These are phyloP conservation scores for Leptinotarsa tumamoca DNA, from an alignment of 2,888 invertebrate species.

Conservation along the genomic window DNA sequence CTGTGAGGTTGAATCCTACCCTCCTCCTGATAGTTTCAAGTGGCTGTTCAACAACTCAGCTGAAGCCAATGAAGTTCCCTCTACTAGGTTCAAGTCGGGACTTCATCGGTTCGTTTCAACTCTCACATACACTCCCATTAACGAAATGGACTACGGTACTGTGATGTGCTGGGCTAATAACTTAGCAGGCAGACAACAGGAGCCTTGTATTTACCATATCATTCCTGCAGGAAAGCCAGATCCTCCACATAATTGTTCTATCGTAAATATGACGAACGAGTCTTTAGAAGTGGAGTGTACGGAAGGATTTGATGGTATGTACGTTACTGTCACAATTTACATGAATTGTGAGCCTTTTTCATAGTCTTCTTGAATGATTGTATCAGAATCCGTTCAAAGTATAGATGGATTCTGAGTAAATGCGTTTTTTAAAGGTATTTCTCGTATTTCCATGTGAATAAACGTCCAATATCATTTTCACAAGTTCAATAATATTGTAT, in stretches of 20 bases:
- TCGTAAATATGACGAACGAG: slow-evolving; percentile 82
- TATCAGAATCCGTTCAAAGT: too few species aligned
- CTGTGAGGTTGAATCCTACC: slow-evolving; percentile 89
- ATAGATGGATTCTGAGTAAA: too few species aligned
- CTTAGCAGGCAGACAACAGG: slow-evolving; percentile 76
- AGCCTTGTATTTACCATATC: slow-evolving; percentile 81
- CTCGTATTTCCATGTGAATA: too few species aligned
- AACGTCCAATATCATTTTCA: too few species aligned
- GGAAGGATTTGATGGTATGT: slow-evolving; percentile 78
- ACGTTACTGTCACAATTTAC: too few species aligned
- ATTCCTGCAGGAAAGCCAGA: slow-evolving; percentile 84
- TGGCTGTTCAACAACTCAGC: slow-evolving; percentile 93
- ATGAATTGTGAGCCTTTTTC: too few species aligned
- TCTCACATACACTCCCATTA: slow-evolving; percentile 80
- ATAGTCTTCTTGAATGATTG: too few species aligned
- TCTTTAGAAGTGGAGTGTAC: slow-evolving; percentile 81
- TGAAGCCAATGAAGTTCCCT: slow-evolving; percentile 81
- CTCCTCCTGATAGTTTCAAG: slow-evolving; percentile 83
- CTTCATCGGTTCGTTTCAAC: slow-evolving; percentile 72
- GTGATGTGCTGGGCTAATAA: slow-evolving; percentile 80
- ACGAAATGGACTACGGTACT: slow-evolving; percentile 81
- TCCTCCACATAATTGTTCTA: slow-evolving; percentile 81
- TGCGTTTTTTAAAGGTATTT: too few species aligned
- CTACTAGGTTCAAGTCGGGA: slow-evolving; percentile 73
- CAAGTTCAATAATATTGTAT: too few species aligned